phyloP scores from a whole-genome alignment of 2,888 invertebrate genomes.

The Drosophila acutilabella region DNA sequence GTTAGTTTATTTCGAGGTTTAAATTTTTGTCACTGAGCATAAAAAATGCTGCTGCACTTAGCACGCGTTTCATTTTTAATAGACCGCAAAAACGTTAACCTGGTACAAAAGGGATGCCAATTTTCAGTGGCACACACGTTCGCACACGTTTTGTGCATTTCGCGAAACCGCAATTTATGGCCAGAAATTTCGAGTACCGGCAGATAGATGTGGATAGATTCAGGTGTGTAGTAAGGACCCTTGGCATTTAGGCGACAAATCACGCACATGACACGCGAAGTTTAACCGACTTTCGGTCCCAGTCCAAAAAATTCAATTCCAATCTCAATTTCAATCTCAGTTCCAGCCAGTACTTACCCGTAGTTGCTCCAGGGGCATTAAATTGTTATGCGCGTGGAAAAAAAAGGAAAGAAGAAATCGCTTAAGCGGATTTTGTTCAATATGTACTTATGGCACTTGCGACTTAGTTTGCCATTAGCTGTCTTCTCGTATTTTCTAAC shows the following conservation, averaged over 20 bases:
- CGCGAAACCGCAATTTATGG: slow-evolving; percentile 57
- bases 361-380: slow-evolving; percentile 32
- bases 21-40: slow-evolving; percentile 1
- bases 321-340: slow-evolving; percentile 13
- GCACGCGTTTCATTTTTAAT: slow-evolving; percentile 1
- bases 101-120: slow-evolving; percentile 26
- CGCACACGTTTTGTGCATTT: slow-evolving; percentile 52
- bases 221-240: slow-evolving; percentile 17
- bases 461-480: slow-evolving; percentile 19
- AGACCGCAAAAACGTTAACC: not conserved
- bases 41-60: slow-evolving; percentile 2
- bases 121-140: slow-evolving; percentile 1
- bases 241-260: slow-evolving; percentile 52
- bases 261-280: slow-evolving; percentile 43
- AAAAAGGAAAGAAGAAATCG: slow-evolving; percentile 54
- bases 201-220: not conserved
- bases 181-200: slow-evolving; percentile 35
- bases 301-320: not conserved
- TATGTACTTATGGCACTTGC: slow-evolving; percentile 36
- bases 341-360: slow-evolving; percentile 14
- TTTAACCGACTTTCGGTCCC: not conserved
- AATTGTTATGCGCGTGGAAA: slow-evolving; percentile 63
- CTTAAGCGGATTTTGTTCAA: slow-evolving; percentile 53
- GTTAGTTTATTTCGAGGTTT: not conserved
- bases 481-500: too few species aligned